Percentiles rank a stretch among this genome's conserved stretches.
Evolutionary conservation across 2,888 invertebrate species (phyloP).

Genomic region (Taenaris catops): DNA sequence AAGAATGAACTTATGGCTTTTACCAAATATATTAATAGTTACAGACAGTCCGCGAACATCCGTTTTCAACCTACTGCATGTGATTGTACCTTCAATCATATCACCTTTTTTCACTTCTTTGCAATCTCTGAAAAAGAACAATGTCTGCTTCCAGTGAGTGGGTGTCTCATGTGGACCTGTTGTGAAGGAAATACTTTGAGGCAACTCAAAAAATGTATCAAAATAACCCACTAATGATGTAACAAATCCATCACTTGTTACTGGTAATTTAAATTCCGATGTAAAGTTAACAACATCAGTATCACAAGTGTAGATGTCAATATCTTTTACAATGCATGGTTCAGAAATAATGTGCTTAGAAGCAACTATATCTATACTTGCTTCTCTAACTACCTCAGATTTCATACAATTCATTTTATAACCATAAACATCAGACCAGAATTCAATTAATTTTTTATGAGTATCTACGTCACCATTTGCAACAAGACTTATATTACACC

Average conservation of each 20-base stretch:
- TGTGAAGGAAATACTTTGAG: constrained; percentile 83
- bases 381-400: constrained; percentile 88
- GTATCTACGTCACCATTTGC: constrained; percentile 89
- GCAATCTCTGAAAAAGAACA: constrained; percentile 90
- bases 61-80: constrained; percentile 85
- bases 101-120: constrained; percentile 85
- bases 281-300: constrained; percentile 86
- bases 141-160: constrained; percentile 98
- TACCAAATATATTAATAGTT: constrained; percentile 82
- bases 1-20: constrained; percentile 81
- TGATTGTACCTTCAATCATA: constrained; percentile 82
- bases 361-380: constrained; percentile 73
- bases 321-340: constrained; percentile 82
- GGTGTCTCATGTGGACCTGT: constrained; percentile 87
- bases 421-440: constrained; percentile 97
- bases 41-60: constrained; percentile 88
- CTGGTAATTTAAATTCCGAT: constrained; percentile 83
- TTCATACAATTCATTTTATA: constrained; percentile 96
- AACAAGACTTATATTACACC: constrained; percentile 89
- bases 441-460: constrained; percentile 86
- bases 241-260: constrained; percentile 82
- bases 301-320: constrained; percentile 88
- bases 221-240: constrained; percentile 95
- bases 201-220: constrained; percentile 91
- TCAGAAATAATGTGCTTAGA: constrained; percentile 83